phyloP scores from a whole-genome alignment of 2,888 invertebrate genomes.

The Gymnocheta viridis region DNA sequence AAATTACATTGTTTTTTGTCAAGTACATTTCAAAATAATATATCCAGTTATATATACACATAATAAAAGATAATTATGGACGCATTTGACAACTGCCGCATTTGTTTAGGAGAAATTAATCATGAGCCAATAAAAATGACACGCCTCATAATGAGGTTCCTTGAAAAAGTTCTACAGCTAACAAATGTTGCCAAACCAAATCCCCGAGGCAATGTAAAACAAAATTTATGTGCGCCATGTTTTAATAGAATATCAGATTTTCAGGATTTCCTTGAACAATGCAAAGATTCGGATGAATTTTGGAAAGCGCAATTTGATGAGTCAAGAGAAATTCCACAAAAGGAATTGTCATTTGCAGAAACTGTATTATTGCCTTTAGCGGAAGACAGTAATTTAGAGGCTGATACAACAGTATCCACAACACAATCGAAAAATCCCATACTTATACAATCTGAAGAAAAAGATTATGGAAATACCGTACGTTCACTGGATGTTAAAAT shows the following conservation, averaged over 20 bases:
- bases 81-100: constrained; percentile 59
- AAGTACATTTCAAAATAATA: constrained; percentile 30
- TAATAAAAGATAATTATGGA: constrained; percentile 47
- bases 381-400: constrained; percentile 37
- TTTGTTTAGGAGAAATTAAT: constrained; percentile 55
- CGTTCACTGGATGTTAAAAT: not conserved
- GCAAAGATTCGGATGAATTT: constrained; percentile 63
- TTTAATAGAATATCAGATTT: constrained; percentile 63
- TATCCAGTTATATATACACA: constrained; percentile 35
- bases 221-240: constrained; percentile 67
- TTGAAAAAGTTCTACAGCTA: constrained; percentile 51
- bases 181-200: constrained; percentile 47
- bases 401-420: constrained; percentile 54
- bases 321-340: not conserved
- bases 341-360: constrained; percentile 2
- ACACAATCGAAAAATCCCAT: constrained; percentile 10
- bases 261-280: constrained; percentile 63
- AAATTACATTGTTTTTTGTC: constrained; percentile 54
- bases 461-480: not conserved
- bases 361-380: constrained; percentile 3
- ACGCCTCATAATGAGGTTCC: constrained; percentile 44
- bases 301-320: constrained; percentile 58
- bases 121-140: constrained; percentile 68
- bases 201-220: constrained; percentile 40
- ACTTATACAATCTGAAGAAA: not conserved